Conservation (phyloP, 2,113 vertebrate species). For the Dasyurus viverrinus region DNA sequence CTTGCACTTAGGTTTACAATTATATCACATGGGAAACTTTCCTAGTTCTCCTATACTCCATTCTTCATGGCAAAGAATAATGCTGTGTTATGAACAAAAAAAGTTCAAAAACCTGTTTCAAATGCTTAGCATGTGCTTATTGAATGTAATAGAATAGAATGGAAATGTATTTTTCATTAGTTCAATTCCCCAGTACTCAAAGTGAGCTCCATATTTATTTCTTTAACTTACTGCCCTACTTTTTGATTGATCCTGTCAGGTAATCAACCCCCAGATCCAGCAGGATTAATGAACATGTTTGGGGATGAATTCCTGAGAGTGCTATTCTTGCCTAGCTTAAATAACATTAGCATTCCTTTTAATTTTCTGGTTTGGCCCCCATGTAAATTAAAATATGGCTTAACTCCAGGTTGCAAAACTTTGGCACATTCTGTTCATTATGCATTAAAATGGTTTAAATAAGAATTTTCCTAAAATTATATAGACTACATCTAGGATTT, state of each 20-base stretch:
- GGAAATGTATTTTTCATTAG: neutral
- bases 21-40: neutral
- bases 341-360: constrained; percentile 59
- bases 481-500: constrained; percentile 5
- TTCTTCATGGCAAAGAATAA: neutral
- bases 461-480: constrained; percentile 24
- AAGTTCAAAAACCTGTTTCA: neutral
- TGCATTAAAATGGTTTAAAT: constrained; percentile 54
- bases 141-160: neutral
- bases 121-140: neutral
- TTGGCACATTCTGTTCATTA: constrained; percentile 51
- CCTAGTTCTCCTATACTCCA: neutral
- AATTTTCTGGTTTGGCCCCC: constrained; percentile 72
- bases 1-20: neutral
- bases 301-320: constrained; percentile 67
- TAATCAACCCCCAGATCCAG: constrained; percentile 36
- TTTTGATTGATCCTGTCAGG: constrained; percentile 27
- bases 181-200: constrained; percentile 26
- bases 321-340: constrained; percentile 55
- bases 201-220: constrained; percentile 10
- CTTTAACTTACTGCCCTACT: constrained; percentile 9
- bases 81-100: neutral
- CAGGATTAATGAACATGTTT: constrained; percentile 52
- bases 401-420: constrained; percentile 54
- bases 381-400: constrained; percentile 69